Base-by-base conservation (phyloP, 1,140 invertebrate genomes). In the Galleria mellonella region DNA sequence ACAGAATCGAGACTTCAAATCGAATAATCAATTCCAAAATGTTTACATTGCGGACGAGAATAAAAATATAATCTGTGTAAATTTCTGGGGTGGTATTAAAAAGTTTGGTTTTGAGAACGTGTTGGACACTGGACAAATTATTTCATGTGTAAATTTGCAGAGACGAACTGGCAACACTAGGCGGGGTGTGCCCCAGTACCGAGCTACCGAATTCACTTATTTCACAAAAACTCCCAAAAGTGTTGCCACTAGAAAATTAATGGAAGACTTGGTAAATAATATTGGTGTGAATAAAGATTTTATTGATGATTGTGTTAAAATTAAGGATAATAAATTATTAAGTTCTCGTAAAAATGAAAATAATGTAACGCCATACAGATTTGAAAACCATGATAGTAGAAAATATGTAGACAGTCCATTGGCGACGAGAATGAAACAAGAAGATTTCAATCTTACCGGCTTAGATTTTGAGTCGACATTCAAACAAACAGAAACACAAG, bases 61-160 rank as follows among this genome's bases (percentile, higher is more conserved):
- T 51, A 64, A 67, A 53, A 86, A 86, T 64, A 82, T 90, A 32
- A 72, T 92, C 11, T 88, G 89, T 30, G 68, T 93, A 30, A 88
- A 90, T 55, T 91, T 93, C 56, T 90, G 88, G 87, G 88, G 89
- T 27, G 89, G 90, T 0, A 56, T 92, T 10, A 78, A 87, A 44
- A 84, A 87, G 14, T 89, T 89, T 62, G 89, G 90, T 1, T 90
- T 88, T 42, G 72, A 90, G 43, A 90, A 90, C 47, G 82, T 89
- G 30, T 54, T 92, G 9, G 84, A 87, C 10, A 71, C 78, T 4
- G 90, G 90, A 1, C 83, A 89, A 46, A 47, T 89, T n/a, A 50
- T 93, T 0, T 83, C 88, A 1, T 89, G 89, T 48, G 77, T 74
- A 4, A 94, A 93, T 88, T 85, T 93, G 30, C 89, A 91, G 57